Percentiles rank a stretch among this genome's conserved stretches.
Evolutionary conservation across 1,140 invertebrate genomes (phyloP).

Genomic region (Zophobas morio): DNA sequence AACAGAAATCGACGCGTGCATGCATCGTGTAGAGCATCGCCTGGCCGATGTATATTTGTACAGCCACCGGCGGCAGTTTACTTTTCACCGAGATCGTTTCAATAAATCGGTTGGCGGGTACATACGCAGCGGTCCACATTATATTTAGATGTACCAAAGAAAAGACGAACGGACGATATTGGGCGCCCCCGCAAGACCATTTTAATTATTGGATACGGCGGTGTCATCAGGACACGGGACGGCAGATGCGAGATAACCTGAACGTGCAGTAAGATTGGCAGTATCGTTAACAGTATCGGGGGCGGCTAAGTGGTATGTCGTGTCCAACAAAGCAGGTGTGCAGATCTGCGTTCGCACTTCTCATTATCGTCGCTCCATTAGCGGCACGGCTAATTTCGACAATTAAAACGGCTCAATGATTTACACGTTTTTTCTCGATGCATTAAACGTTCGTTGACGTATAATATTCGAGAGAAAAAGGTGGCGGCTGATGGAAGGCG

Average conservation of each 20-base stretch:
- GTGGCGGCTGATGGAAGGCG: neutral
- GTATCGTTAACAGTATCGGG: constrained; percentile 37
- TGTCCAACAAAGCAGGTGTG: constrained; percentile 35
- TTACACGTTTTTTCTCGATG: constrained; percentile 14
- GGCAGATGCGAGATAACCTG: constrained; percentile 29
- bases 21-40: constrained; percentile 52
- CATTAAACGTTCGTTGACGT: neutral
- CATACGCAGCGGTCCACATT: constrained; percentile 12
- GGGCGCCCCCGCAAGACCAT: constrained; percentile 19
- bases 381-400: constrained; percentile 24
- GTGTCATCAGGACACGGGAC: constrained; percentile 32
- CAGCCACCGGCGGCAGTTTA: constrained; percentile 53
- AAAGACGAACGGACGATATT: constrained; percentile 15
- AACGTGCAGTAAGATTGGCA: constrained; percentile 39
- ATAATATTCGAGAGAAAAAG: neutral
- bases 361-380: constrained; percentile 19
- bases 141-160: constrained; percentile 25
- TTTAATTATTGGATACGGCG: constrained; percentile 28
- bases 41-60: constrained; percentile 55
- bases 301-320: constrained; percentile 38
- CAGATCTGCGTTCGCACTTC: constrained; percentile 15
- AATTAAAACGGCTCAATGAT: constrained; percentile 29
- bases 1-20: constrained; percentile 52
- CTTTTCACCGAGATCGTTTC: constrained; percentile 55
- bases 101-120: constrained; percentile 55